Conservation (phyloP, 1,140 invertebrate species). For the Philopotamus ludificatus region DNA sequence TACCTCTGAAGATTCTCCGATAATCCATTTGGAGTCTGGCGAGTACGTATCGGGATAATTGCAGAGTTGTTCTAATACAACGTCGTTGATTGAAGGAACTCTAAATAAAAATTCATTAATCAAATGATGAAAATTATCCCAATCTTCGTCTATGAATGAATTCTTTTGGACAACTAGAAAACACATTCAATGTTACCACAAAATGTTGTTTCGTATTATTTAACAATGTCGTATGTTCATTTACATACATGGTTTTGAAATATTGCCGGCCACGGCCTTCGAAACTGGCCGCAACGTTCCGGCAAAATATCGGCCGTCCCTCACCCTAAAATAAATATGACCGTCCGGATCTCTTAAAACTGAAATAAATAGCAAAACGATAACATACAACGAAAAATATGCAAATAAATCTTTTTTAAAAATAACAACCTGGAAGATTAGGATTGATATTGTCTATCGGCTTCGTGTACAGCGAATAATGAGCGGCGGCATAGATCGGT, state of each 20-base stretch:
- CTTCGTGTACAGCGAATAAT: slow-evolving; percentile 89
- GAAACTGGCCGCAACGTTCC: slow-evolving; percentile 85
- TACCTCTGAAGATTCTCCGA: slow-evolving; percentile 91
- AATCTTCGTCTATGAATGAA: slow-evolving; percentile 75
- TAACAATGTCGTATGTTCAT: no score
- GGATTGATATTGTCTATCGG: slow-evolving; percentile 69
- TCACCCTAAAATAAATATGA: slow-evolving; percentile 81
- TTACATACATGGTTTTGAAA: neutral
- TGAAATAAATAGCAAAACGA: slow-evolving; percentile 43
- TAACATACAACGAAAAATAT: neutral
- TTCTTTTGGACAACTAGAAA: slow-evolving; percentile 41
- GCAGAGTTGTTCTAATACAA: slow-evolving; percentile 73
- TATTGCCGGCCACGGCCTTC: slow-evolving; percentile 81
- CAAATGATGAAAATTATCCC: slow-evolving; percentile 94
- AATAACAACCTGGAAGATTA: slow-evolving; percentile 64
- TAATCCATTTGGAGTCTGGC: slow-evolving; percentile 86
- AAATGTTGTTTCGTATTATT: no score
- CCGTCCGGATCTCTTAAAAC: slow-evolving; percentile 90
- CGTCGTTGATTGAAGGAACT: slow-evolving; percentile 73
- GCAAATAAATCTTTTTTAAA: neutral
- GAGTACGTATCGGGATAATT: slow-evolving; percentile 94
- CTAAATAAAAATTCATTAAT: slow-evolving; percentile 82
- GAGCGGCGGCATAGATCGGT: slow-evolving; percentile 89
- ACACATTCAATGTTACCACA: neutral
- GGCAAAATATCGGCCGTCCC: slow-evolving; percentile 74